Evolutionary conservation across 2,113 vertebrate genomes (phyloP).

Genomic region (Tamias sibiricus): DNA sequence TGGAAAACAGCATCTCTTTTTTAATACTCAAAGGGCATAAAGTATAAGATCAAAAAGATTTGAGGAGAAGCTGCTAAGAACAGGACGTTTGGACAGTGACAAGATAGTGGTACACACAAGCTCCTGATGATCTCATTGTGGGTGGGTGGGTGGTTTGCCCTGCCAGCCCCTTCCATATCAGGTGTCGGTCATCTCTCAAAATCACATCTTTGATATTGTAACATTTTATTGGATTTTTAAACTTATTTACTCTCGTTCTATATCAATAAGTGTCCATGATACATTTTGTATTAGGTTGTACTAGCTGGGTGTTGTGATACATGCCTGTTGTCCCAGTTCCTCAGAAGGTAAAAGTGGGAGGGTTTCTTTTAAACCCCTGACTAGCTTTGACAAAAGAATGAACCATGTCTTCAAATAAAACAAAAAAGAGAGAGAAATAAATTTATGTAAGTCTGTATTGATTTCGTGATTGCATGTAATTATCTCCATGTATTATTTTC

Average conservation of each 20-base stretch:
- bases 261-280: background rate
- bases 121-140: background rate
- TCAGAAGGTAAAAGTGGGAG: background rate
- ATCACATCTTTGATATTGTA: background rate
- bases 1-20: background rate
- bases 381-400: background rate
- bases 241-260: background rate
- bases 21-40: background rate
- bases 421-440: background rate
- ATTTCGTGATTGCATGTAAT: slow-evolving; percentile 19
- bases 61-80: background rate
- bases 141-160: background rate
- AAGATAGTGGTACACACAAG: rapidly evolving
- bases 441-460: background rate
- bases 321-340: background rate
- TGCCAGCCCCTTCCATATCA: background rate
- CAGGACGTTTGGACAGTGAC: background rate
- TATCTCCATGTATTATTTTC: slow-evolving; percentile 9
- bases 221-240: slow-evolving; percentile 5
- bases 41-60: background rate
- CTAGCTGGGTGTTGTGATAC: background rate
- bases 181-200: background rate
- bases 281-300: background rate
- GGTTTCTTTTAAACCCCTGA: background rate
- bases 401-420: background rate